These are phyloP conservation scores for Falco cherrug DNA, from an alignment of 2,797 vertebrate genomes.

Conservation along the genomic window DNA sequence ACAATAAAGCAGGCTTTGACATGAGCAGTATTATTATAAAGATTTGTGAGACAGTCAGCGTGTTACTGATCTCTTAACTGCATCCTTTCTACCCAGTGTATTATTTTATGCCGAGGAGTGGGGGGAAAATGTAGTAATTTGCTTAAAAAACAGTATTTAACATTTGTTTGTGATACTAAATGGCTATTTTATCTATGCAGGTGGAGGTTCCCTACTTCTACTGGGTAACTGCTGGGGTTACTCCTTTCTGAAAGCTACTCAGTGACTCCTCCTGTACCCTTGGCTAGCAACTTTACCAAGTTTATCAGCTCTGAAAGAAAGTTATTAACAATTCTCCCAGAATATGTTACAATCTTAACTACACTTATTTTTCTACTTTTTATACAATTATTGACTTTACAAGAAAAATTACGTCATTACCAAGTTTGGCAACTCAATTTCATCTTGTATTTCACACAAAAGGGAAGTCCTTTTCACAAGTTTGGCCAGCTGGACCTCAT, in stretches of 20 bases:
- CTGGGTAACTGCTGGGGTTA: not conserved
- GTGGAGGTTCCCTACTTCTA: not conserved
- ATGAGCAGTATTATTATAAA: not conserved
- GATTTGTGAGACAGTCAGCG: not conserved
- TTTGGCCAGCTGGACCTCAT: not conserved
- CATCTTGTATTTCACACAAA: accelerated
- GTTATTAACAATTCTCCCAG: not conserved
- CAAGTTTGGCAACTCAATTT: not conserved
- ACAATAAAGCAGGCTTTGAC: not conserved
- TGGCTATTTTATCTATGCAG: not conserved
- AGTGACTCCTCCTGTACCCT: not conserved
- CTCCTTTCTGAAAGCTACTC: not conserved
- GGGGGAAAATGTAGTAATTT: not conserved
- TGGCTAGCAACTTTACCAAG: not conserved
- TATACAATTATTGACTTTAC: not conserved
- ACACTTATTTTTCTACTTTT: not conserved
- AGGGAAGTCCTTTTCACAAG: not conserved
- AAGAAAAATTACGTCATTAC: not conserved
- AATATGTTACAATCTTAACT: not conserved
- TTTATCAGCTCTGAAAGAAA: not conserved
- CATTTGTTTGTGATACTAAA: not conserved
- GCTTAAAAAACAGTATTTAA: not conserved
- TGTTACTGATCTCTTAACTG: not conserved
- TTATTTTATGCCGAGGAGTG: not conserved
- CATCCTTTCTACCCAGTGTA: not conserved